phyloP scores from a whole-genome alignment of 2,888 invertebrate species.

The Heliconius aoede region DNA sequence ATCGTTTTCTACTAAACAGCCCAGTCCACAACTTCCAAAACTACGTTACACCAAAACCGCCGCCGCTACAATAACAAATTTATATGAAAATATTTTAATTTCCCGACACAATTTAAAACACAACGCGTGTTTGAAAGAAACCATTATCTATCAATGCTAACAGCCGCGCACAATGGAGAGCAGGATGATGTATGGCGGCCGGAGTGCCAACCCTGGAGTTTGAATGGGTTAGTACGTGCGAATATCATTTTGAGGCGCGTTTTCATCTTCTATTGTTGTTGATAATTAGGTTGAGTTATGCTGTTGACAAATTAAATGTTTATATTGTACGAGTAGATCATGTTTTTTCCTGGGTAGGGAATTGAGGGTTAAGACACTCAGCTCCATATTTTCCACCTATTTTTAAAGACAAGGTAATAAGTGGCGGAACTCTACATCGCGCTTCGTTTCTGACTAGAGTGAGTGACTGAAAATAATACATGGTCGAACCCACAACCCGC shows the following conservation, averaged over 20 bases:
- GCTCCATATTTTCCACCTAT: no score
- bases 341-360: no score
- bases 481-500: no score
- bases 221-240: constrained; percentile 20
- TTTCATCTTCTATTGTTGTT: constrained; percentile 12
- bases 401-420: no score
- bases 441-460: no score
- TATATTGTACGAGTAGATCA: no score
- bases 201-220: not conserved
- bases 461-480: no score
- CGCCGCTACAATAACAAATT: not conserved
- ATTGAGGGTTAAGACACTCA: no score
- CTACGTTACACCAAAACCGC: not conserved
- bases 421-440: no score
- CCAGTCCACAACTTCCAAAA: no score
- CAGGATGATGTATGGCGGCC: constrained; percentile 30
- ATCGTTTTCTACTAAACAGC: no score
- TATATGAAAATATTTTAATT: constrained; percentile 17
- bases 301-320: not conserved
- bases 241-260: constrained; percentile 28
- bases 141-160: constrained; percentile 14
- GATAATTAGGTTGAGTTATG: not conserved
- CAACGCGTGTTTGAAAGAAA: constrained; percentile 21
- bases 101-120: constrained; percentile 15
- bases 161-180: constrained; percentile 9